These are phyloP conservation scores for Pegoplata infirma DNA, from an alignment of 2,888 invertebrate species.

Conservation along the genomic window DNA sequence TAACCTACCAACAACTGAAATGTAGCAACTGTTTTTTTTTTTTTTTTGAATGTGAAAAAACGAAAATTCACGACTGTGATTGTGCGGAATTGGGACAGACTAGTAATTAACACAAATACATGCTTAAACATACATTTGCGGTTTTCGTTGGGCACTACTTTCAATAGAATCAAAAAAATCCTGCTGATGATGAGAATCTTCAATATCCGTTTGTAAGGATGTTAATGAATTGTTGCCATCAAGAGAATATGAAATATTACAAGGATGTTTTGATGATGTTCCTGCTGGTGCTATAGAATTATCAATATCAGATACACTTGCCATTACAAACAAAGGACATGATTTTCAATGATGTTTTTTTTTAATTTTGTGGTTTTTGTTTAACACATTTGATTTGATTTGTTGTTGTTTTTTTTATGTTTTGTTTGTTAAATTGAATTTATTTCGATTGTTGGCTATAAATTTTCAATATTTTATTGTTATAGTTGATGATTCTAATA, in stretches of 20 bases:
- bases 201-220: constrained; percentile 22
- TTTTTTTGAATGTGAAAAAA: no score
- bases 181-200: constrained; percentile 7
- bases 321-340: constrained; percentile 31
- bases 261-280: constrained; percentile 5
- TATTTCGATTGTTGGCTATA: not conserved
- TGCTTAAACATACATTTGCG: constrained; percentile 54
- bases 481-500: constrained; percentile 8
- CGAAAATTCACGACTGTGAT: no score
- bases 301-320: constrained; percentile 35
- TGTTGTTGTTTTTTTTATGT: no score
- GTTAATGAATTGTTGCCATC: not conserved
- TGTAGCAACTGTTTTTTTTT: no score
- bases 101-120: not conserved
- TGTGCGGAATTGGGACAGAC: no score
- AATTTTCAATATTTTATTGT: constrained; percentile 3
- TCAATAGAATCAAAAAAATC: constrained; percentile 22
- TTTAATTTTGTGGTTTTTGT: not conserved
- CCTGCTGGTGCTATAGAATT: no score
- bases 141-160: constrained; percentile 18
- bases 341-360: not conserved
- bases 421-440: not conserved
- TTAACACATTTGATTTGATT: constrained; percentile 4
- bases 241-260: constrained; percentile 14
- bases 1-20: no score